Conservation (phyloP, 1,140 invertebrate genomes). For the Hycleus cichorii region DNA sequence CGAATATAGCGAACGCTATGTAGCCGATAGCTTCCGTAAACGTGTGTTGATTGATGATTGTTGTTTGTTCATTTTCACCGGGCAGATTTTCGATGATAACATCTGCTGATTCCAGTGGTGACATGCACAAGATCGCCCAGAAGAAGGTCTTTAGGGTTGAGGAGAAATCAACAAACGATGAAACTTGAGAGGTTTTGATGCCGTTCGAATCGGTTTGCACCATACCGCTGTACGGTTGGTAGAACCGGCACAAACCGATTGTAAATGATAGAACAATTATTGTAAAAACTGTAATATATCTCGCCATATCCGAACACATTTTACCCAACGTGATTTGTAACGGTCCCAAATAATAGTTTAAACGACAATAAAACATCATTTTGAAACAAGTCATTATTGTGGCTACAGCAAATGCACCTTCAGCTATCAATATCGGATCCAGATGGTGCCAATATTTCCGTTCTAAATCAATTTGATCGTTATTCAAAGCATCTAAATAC, state of each 20-base stretch:
- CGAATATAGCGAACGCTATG: conserved; percentile 55
- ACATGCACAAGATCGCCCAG: conserved; percentile 69
- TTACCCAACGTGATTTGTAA: conserved; percentile 55
- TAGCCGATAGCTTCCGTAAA: conserved; percentile 57
- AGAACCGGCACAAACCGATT: conserved; percentile 44
- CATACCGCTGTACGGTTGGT: conserved; percentile 56
- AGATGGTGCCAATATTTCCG: conserved; percentile 62
- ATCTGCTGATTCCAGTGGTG: conserved; percentile 55
- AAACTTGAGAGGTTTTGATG: conserved; percentile 43
- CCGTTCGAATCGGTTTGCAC: conserved; percentile 46
- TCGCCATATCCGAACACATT: conserved; percentile 51
- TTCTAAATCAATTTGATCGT: conserved; percentile 44
- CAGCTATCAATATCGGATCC: conserved; percentile 63
- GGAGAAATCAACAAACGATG: conserved; percentile 49
- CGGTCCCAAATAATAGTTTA: conserved; percentile 53
- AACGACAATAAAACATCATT: conserved; percentile 49
- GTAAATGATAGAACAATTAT: conserved; percentile 50
- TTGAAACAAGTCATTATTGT: conserved; percentile 62
- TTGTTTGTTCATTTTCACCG: conserved; percentile 41
- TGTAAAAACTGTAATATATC: conserved; percentile 48
- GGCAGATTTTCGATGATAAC: conserved; percentile 54
- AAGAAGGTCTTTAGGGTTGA: conserved; percentile 64
- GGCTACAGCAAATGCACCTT: conserved; percentile 64
- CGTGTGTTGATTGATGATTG: conserved; percentile 47
- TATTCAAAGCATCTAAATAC: conserved; percentile 40